A percentile compares a stretch with the other conserved stretches of the same genome.
phyloP scores from a whole-genome alignment of 2,888 invertebrate species.

The Aspidiotus destructor region DNA sequence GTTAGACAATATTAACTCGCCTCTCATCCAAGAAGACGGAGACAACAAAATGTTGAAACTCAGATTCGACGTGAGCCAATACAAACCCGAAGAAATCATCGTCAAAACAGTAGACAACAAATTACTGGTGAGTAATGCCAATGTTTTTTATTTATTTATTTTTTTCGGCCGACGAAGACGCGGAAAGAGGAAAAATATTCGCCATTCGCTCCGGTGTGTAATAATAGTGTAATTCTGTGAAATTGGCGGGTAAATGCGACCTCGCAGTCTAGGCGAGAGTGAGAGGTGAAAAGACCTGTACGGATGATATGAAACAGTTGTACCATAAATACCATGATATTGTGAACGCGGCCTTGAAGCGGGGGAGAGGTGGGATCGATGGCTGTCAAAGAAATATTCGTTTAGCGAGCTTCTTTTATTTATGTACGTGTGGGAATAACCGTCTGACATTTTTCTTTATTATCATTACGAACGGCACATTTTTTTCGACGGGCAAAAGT shows the following conservation, averaged over 20 bases:
- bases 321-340: too few species aligned
- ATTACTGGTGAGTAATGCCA: constrained; percentile 63
- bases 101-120: constrained; percentile 98
- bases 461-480: not conserved
- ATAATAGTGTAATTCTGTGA: too few species aligned
- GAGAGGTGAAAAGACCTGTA: too few species aligned
- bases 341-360: too few species aligned
- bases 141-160: not conserved
- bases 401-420: not conserved
- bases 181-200: too few species aligned
- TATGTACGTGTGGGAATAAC: not conserved
- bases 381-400: not conserved
- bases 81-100: constrained; percentile 84
- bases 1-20: constrained; percentile 80
- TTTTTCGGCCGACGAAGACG: too few species aligned
- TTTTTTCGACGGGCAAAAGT: not conserved
- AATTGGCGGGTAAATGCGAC: too few species aligned
- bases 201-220: too few species aligned
- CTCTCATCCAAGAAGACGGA: constrained; percentile 86
- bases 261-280: too few species aligned
- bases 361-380: too few species aligned
- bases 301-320: too few species aligned
- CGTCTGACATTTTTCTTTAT: constrained; percentile 1
- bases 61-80: constrained; percentile 66
- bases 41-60: constrained; percentile 89